Evolutionary conservation across 2,797 vertebrate genomes (phyloP).

Genomic region (Crocidura indochinensis): DNA sequence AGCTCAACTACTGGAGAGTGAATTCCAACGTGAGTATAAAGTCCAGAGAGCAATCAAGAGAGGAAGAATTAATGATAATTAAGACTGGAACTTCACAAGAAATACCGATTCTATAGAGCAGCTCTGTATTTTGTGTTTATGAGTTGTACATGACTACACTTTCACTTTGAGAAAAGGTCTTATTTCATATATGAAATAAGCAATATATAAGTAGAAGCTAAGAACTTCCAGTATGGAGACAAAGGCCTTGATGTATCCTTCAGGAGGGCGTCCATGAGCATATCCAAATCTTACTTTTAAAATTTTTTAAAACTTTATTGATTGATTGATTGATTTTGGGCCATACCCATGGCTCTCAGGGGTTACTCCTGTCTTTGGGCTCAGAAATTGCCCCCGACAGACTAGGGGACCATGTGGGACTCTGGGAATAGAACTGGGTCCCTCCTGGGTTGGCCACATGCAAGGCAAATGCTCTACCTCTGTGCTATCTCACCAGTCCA

Average conservation of each 20-base stretch:
- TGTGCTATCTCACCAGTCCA: no score
- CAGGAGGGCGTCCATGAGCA: neutral
- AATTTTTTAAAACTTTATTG: no score
- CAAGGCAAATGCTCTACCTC: no score
- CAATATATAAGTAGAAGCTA: constrained; percentile 35
- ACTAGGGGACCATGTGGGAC: no score
- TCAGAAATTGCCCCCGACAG: no score
- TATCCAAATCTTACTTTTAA: no score
- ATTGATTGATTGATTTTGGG: no score
- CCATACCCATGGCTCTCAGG: no score
- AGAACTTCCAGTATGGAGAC: neutral
- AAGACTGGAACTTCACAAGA: neutral
- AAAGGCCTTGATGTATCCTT: neutral
- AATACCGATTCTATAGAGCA: neutral
- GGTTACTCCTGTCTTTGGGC: no score
- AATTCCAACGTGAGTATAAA: neutral
- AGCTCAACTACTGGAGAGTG: neutral
- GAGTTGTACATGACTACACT: neutral
- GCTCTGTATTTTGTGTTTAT: neutral
- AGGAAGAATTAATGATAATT: neutral
- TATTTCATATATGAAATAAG: constrained; percentile 42
- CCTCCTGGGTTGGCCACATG: no score
- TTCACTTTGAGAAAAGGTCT: constrained; percentile 52
- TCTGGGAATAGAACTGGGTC: no score
- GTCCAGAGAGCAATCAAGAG: neutral